Percentiles rank a stretch among this genome's conserved stretches.
phyloP scores from a whole-genome alignment of 2,888 invertebrate species.

The Labia minor region DNA sequence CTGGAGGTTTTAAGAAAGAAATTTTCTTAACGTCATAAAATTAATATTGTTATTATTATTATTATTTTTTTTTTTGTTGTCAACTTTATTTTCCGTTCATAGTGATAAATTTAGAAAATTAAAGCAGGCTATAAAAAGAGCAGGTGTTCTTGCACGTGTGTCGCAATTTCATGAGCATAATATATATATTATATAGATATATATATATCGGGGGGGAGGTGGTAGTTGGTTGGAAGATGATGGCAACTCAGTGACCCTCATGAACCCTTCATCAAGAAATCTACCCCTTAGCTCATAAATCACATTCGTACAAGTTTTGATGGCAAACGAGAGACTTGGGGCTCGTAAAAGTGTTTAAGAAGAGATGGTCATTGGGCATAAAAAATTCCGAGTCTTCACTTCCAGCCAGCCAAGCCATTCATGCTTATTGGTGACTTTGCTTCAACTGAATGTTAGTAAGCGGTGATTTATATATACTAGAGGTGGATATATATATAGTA shows the following conservation, averaged over 20 bases:
- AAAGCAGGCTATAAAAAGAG: background rate
- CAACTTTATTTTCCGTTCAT: background rate
- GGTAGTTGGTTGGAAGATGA: too few relatives aligned
- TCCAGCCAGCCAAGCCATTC: background rate
- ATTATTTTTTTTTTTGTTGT: background rate
- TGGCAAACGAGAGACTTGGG: background rate
- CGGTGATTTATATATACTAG: background rate
- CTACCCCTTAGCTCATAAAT: background rate
- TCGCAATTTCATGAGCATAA: background rate
- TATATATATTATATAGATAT: background rate
- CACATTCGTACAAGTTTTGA: constrained; percentile 8
- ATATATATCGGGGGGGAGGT: background rate
- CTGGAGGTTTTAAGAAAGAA: background rate
- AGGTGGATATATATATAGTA: too few relatives aligned
- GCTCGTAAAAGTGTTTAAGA: background rate
- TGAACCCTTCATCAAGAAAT: constrained; percentile 5
- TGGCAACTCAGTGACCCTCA: background rate
- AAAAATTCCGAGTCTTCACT: background rate
- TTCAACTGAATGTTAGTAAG: background rate
- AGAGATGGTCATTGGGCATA: background rate
- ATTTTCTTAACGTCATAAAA: background rate
- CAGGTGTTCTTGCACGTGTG: background rate
- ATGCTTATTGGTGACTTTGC: background rate
- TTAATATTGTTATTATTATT: background rate
- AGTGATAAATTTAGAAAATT: constrained; percentile 13